phyloP scores from a whole-genome alignment of 2,797 vertebrate species.

The Pachyuromys duprasi region DNA sequence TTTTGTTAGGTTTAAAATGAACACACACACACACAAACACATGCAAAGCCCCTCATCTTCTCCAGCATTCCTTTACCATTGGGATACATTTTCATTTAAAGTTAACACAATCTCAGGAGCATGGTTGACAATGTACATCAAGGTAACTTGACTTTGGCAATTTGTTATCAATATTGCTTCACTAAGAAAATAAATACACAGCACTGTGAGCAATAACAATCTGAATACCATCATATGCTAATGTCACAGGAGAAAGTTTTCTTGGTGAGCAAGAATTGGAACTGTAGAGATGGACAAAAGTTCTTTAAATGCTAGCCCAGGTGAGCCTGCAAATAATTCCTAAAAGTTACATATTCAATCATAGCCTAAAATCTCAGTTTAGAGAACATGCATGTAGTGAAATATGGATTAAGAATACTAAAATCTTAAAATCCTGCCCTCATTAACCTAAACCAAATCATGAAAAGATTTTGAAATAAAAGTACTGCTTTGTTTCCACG shows the following conservation, averaged over 20 bases:
- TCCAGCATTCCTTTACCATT: neutral
- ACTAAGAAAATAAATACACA: neutral
- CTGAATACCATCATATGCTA: rapidly evolving
- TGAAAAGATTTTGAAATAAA: neutral
- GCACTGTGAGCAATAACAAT: rapidly evolving
- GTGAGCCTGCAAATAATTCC: neutral
- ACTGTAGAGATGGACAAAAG: neutral
- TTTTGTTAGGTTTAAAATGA: neutral
- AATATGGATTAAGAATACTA: neutral
- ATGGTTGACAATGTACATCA: neutral
- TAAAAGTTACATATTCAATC: neutral
- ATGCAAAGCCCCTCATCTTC: neutral
- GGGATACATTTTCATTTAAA: neutral
- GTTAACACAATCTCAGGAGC: neutral
- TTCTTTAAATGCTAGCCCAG: neutral
- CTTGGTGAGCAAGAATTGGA: neutral
- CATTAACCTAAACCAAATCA: neutral
- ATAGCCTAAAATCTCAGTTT: neutral
- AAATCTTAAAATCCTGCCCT: rapidly evolving
- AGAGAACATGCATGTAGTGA: neutral
- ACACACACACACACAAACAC: too few species aligned
- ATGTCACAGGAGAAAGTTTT: neutral
- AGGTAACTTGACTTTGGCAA: neutral
- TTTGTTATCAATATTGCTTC: neutral
- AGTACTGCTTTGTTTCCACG: neutral